Evolutionary conservation across 2,113 vertebrate genomes (phyloP).

Genomic region (Toxostoma redivivum): DNA sequence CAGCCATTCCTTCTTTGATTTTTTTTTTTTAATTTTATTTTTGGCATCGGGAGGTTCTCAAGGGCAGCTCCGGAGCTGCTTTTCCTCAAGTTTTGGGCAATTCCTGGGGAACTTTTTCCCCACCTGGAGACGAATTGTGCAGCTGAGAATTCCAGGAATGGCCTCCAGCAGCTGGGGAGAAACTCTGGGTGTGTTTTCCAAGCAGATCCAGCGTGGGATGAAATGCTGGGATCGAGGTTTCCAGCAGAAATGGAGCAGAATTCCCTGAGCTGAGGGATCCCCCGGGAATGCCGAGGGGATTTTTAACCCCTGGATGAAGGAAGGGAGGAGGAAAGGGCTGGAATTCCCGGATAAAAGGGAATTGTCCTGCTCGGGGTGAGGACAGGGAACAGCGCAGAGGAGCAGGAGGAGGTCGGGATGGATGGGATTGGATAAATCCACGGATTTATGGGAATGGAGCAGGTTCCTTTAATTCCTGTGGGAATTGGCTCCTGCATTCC

Average conservation of each 20-base stretch:
- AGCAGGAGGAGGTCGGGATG: not conserved
- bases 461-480: not conserved
- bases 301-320: not conserved
- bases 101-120: not conserved
- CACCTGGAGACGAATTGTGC: not conserved
- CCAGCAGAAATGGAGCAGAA: not conserved
- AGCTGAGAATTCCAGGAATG: not conserved
- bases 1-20: rapidly evolving
- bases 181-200: rapidly evolving
- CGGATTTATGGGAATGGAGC: not conserved
- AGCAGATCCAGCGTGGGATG: rapidly evolving
- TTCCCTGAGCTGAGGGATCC: not conserved
- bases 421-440: not conserved
- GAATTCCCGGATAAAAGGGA: not conserved
- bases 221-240: rapidly evolving
- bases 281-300: rapidly evolving
- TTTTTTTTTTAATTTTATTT: not conserved
- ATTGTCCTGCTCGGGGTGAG: not conserved
- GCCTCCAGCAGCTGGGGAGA: not conserved
- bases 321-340: not conserved
- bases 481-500: not conserved
- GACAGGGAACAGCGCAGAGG: not conserved
- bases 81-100: not conserved
- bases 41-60: not conserved
- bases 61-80: not conserved